Conservation (phyloP, 2,797 vertebrate species). For the Sebastes trivittatus region DNA sequence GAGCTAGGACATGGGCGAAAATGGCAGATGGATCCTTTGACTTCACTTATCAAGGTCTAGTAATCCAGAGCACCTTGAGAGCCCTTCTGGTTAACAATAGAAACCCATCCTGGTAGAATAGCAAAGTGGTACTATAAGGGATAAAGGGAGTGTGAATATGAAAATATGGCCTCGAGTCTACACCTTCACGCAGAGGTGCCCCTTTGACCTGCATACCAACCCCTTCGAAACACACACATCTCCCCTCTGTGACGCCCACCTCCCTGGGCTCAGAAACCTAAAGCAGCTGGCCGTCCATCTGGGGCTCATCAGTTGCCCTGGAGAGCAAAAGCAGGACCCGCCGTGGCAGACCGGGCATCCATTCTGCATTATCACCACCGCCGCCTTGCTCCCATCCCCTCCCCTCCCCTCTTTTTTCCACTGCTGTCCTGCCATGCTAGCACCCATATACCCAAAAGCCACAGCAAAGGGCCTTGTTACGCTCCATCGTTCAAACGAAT, state of each 20-base stretch:
- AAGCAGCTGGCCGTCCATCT: slow-evolving; percentile 76
- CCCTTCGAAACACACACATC: slow-evolving; percentile 26
- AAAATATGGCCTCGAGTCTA: slow-evolving; percentile 32
- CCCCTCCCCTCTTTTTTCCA: slow-evolving; percentile 21
- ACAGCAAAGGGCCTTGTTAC: slow-evolving; percentile 52
- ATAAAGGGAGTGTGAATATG: slow-evolving; percentile 15
- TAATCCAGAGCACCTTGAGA: slow-evolving; percentile 49
- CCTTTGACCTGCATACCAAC: slow-evolving; percentile 59
- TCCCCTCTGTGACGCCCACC: slow-evolving; percentile 36
- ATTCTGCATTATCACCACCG: slow-evolving; percentile 54
- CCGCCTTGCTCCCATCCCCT: neutral
- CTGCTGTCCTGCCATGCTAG: slow-evolving; percentile 22
- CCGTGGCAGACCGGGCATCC: slow-evolving; percentile 56
- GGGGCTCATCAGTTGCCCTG: slow-evolving; percentile 70
- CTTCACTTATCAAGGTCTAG: slow-evolving; percentile 42
- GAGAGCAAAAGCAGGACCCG: slow-evolving; percentile 59
- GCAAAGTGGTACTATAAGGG: neutral
- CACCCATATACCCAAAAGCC: slow-evolving; percentile 47
- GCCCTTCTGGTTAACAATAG: slow-evolving; percentile 38
- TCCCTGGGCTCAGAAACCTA: slow-evolving; percentile 53
- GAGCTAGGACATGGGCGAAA: slow-evolving; percentile 21
- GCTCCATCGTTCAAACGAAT: slow-evolving; percentile 18
- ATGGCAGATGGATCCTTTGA: slow-evolving; percentile 64
- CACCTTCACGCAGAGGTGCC: slow-evolving; percentile 42
- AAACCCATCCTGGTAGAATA: slow-evolving; percentile 1